Conservation (phyloP, 2,113 vertebrate genomes). For the Tachysurus fulvidraco region DNA sequence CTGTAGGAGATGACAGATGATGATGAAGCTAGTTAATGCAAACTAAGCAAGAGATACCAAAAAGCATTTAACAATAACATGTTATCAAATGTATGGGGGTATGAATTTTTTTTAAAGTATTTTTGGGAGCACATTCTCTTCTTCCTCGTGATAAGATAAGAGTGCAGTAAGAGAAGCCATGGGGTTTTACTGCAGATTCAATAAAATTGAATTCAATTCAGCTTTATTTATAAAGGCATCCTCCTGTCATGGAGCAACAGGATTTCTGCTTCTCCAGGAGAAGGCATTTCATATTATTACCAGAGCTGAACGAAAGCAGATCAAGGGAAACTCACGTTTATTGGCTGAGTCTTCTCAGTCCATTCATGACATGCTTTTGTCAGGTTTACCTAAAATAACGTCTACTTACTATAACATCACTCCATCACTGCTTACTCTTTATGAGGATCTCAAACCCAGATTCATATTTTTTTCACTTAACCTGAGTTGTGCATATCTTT, state of each 20-base stretch:
- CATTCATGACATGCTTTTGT: background rate
- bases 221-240: constrained; percentile 30
- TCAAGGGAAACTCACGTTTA: constrained; percentile 8
- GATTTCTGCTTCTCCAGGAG: background rate
- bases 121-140: background rate
- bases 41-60: background rate
- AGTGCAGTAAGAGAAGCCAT: background rate
- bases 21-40: background rate
- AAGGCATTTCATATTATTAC: constrained; percentile 36
- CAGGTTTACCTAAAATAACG: constrained; percentile 7
- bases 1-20: constrained; percentile 66
- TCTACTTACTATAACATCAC: background rate
- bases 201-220: constrained; percentile 27
- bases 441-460: background rate
- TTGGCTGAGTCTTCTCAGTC: constrained; percentile 21
- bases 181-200: constrained; percentile 18
- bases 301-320: constrained; percentile 22
- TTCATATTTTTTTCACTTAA: constrained; percentile 42
- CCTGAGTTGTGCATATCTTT: background rate
- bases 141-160: background rate
- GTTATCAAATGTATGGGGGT: background rate
- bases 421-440: background rate
- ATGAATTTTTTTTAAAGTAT: background rate
- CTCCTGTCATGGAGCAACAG: constrained; percentile 8
- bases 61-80: background rate